Evolutionary conservation across 2,888 invertebrate genomes (phyloP), one percentile per base, ranked within the genome.

Genomic region (Desoria tigrina): DNA sequence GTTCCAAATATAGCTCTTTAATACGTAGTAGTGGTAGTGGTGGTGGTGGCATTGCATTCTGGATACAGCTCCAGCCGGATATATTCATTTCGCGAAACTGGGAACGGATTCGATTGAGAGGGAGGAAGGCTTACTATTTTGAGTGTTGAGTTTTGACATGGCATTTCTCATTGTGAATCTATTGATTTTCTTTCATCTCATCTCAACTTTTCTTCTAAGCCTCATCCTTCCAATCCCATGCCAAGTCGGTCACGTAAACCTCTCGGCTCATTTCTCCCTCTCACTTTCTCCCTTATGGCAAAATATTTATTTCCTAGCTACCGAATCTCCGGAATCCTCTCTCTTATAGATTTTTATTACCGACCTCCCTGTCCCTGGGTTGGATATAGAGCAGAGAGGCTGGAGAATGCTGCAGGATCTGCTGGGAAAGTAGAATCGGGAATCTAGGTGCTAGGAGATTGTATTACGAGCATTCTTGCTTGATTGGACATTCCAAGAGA

Each of bases 171-270:
- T 62, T 57, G 56, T 42, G 26, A 37, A 51, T 28, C 57, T 63
- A 63, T 63, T 63, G 63, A 63, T 63, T 63, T 63, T 24, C 63
- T 50, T 63, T 63, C 63, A 57, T 24, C 49, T 63, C 63, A 51
- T 61, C 53, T 45, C 45, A 45, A 45, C 9, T 45, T 21, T 45
- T 45, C n/a, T 39, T 39, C 45, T 45, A 45, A 45, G 45, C 45
- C 45, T 21, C 45, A 45, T 16, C 21, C 16, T 45, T 45, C 9
- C 4, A n/a, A 18, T 45, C 9, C 4, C 45, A 45, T 9, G 45
- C 45, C 45, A 45, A 45, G 21, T 57, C 42, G 56, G 56, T 57
- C 56, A 57, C 56, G 56, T 57, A 57, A 57, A 57, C 55, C 55
- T 55, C 42, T 37, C 56, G 24, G 39, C 42, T 39, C 56, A 57